phyloP scores from a whole-genome alignment of 23 tunicate genomes.

The Styela clava region DNA sequence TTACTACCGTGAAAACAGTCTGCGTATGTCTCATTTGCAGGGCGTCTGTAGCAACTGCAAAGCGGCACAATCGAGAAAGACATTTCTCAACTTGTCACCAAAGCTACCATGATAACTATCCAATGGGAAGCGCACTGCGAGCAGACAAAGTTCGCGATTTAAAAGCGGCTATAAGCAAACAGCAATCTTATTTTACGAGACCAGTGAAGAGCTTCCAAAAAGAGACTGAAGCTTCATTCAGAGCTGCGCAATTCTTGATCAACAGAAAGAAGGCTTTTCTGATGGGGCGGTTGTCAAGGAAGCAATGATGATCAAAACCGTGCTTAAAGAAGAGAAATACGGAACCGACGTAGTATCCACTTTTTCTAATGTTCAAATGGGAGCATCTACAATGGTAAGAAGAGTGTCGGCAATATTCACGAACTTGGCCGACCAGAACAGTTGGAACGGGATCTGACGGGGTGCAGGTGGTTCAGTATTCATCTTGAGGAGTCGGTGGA shows the following conservation, averaged over 20 bases:
- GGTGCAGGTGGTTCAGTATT: conserved; percentile 4
- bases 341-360: not conserved
- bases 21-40: conserved; percentile 2
- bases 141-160: not conserved
- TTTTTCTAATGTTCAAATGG: not conserved
- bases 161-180: not conserved
- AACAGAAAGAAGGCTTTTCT: not conserved
- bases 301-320: conserved; percentile 4
- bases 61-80: too few species aligned
- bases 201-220: not conserved
- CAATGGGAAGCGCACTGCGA: not conserved
- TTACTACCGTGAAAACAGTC: too few species aligned
- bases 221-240: not conserved
- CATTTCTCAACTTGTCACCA: not conserved
- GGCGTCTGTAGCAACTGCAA: not conserved
- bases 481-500: not conserved
- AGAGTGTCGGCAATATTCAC: not conserved
- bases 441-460: not conserved
- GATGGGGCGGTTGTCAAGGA: not conserved
- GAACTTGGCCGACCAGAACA: conserved; percentile 12
- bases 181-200: not conserved
- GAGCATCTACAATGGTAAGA: not conserved
- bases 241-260: conserved; percentile 1
- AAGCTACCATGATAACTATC: not conserved
- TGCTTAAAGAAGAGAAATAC: not conserved